phyloP scores from a whole-genome alignment of 2,797 vertebrate genomes.

The Babyrousa celebensis region DNA sequence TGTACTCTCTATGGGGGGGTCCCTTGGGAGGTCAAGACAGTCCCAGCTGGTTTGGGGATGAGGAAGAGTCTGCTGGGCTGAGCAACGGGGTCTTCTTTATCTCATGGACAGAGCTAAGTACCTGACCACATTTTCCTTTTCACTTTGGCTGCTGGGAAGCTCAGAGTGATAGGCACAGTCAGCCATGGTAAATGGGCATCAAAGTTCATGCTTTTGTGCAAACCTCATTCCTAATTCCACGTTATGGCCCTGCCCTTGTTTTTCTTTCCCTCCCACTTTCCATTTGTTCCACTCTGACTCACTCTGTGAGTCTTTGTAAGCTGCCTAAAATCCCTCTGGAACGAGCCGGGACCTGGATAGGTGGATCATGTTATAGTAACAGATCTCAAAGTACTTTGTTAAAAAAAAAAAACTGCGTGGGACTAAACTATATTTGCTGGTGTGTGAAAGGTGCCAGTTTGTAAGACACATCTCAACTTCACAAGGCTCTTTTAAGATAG shows the following conservation, averaged over 20 bases:
- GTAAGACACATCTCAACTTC: not conserved
- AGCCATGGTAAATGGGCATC: too few relatives aligned
- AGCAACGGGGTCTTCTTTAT: not conserved
- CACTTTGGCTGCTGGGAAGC: not conserved
- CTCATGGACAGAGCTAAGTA: not conserved
- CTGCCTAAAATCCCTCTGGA: not conserved
- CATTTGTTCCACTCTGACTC: not conserved
- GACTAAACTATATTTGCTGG: not conserved
- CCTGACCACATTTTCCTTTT: not conserved
- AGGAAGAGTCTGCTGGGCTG: not conserved
- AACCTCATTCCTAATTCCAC: not conserved
- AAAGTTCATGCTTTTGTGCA: not conserved
- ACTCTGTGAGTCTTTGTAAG: not conserved
- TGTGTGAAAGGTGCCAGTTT: too few relatives aligned
- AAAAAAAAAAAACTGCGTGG: not conserved
- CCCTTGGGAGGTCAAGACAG: not conserved
- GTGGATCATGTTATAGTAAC: not conserved
- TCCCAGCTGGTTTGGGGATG: not conserved
- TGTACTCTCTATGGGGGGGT: fast-evolving
- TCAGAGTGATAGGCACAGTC: fast-evolving
- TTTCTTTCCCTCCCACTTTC: not conserved
- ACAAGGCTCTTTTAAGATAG: not conserved
- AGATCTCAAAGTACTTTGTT: not conserved
- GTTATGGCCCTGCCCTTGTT: not conserved
- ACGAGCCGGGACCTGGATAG: not conserved